phyloP scores from a whole-genome alignment of 2,797 vertebrate genomes.

The Enteromius radiatus region DNA sequence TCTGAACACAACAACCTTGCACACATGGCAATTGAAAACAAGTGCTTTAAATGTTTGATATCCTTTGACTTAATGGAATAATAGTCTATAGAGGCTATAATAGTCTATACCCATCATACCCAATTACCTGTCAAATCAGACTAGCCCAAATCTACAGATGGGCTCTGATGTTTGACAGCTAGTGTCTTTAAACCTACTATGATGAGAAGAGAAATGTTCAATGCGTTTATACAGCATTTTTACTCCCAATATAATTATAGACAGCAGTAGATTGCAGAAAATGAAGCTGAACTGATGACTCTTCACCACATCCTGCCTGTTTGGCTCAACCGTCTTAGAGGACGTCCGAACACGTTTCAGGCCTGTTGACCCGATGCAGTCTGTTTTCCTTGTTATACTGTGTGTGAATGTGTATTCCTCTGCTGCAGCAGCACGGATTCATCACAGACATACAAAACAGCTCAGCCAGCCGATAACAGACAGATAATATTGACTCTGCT shows the following conservation, averaged over 20 bases:
- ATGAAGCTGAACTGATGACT: neutral
- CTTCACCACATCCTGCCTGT: neutral
- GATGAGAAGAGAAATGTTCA: neutral
- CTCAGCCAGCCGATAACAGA: conserved; percentile 5
- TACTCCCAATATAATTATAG: neutral
- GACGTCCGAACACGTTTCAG: neutral
- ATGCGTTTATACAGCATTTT: neutral
- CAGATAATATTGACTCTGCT: conserved; percentile 13
- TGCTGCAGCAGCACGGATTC: neutral
- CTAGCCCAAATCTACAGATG: neutral
- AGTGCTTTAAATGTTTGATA: neutral
- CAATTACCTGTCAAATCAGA: neutral
- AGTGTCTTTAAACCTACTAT: neutral
- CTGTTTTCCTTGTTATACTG: neutral
- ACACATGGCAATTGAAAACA: neutral
- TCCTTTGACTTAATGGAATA: neutral
- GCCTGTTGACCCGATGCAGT: neutral
- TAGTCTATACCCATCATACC: too few relatives aligned
- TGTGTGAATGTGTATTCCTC: neutral
- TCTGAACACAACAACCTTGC: too few relatives aligned
- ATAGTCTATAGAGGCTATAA: neutral
- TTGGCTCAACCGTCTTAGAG: neutral
- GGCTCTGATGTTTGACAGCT: neutral
- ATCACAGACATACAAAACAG: conserved; percentile 1
- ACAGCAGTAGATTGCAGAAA: neutral